Base-by-base conservation (phyloP, 2,888 invertebrate species). In the Ormia ochracea region DNA sequence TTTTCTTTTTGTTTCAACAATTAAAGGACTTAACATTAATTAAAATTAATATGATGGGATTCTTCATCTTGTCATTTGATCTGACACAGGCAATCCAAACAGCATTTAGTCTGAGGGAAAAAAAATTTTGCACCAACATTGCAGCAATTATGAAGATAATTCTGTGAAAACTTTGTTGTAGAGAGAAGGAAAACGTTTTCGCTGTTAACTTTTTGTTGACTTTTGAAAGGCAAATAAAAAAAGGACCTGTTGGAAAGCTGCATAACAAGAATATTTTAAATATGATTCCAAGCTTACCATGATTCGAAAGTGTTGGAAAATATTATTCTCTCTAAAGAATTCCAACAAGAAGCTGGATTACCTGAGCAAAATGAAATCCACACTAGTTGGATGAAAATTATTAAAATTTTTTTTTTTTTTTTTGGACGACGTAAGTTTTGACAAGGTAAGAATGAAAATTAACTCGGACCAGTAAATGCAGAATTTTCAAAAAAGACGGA, bases 1-100 rank as follows among this genome's bases (percentile, higher is more conserved):
- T 43, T 38, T 61, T 52, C 31, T 48, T 50, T 9, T 45, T 10
- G 33, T 69, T 23, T 56, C 48, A 50, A 21, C 69, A 70, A 65
- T 65, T 65, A 58, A 65, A 77, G 70, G 48, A 70, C 50, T 70
- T 70, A 70, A 58, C 58, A 63, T 59, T 63, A 77, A 77, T 65
- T 70, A 77, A 77, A 77, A 70, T 77, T 48, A 70, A 63, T 50
- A 33, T 52, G 33, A 70, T 41, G 33, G 59, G 26, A 65, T 70
- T 50, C 58, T 50, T 50, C 33, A 65, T 26, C 5, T 50, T 70
- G 76, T 70, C 63, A 31, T 43, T 52, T 58, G 31, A 54, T 36
- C 6, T 1, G 5, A 54, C 4, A n/a, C 17, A 14, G 14, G 6
- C 43, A 21, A 59, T 14, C 12, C 10, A 2, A 36, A n/a, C 19